phyloP scores from a whole-genome alignment of 2,888 invertebrate genomes.

The Drosophila siamana region DNA sequence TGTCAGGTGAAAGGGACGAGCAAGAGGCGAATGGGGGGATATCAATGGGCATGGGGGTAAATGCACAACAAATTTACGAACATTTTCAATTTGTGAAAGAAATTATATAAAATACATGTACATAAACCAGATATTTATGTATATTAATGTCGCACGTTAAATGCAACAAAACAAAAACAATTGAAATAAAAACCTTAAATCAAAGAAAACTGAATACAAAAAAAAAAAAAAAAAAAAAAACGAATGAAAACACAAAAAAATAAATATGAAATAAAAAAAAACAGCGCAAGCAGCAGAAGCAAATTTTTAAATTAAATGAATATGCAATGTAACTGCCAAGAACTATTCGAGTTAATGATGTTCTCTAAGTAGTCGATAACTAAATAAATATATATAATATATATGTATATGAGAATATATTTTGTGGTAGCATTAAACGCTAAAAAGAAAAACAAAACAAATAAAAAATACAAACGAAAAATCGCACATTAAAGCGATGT shows the following conservation, averaged over 20 bases:
- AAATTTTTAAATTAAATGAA: conserved; percentile 48
- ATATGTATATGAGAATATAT: conserved; percentile 51
- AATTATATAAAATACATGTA: conserved; percentile 67
- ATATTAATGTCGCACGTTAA: conserved; percentile 50
- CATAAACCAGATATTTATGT: conserved; percentile 27
- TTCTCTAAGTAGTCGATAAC: conserved; percentile 75
- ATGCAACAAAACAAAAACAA: conserved; percentile 11
- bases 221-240: conserved; percentile 9
- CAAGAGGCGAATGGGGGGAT: neutral
- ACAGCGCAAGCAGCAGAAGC: conserved; percentile 28
- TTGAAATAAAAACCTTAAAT: conserved; percentile 13
- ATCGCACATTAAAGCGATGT: neutral
- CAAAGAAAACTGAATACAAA: conserved; percentile 17
- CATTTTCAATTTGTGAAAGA: conserved; percentile 53
- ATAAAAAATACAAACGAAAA: conserved; percentile 12
- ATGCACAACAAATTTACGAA: conserved; percentile 35
- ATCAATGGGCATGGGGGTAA: neutral
- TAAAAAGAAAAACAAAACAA: conserved; percentile 11
- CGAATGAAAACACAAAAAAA: neutral
- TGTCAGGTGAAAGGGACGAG: neutral
- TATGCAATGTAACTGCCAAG: conserved; percentile 83
- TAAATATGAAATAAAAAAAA: conserved; percentile 2
- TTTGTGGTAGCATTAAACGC: conserved; percentile 68
- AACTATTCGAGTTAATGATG: conserved; percentile 80
- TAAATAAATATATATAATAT: conserved; percentile 36